phyloP scores from a whole-genome alignment of 2,888 invertebrate species.

The Sacculina carcini region DNA sequence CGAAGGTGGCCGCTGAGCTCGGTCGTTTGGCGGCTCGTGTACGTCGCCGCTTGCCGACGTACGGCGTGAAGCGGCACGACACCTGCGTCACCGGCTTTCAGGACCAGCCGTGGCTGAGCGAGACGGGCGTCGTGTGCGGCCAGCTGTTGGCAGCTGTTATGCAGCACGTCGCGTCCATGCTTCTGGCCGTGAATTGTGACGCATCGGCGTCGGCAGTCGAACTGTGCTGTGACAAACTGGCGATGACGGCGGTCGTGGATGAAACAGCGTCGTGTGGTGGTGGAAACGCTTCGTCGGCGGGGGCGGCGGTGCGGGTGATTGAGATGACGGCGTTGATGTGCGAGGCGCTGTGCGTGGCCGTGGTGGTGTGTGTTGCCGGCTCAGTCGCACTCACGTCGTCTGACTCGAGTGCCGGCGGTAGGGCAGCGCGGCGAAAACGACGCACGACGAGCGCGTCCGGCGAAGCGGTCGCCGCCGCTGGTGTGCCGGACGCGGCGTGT shows the following conservation, averaged over 20 bases:
- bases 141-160: slow-evolving; percentile 14
- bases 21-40: too few relatives aligned
- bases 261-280: too few relatives aligned
- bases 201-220: too few relatives aligned
- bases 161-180: too few relatives aligned
- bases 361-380: slow-evolving; percentile 29
- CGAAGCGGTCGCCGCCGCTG: too few relatives aligned
- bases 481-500: not conserved
- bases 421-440: slow-evolving; percentile 15
- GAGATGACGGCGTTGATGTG: slow-evolving; percentile 21
- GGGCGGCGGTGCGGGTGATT: slow-evolving; percentile 24
- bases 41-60: too few relatives aligned
- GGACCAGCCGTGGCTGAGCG: not conserved
- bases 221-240: too few relatives aligned
- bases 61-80: slow-evolving; percentile 1
- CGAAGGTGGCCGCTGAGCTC: too few relatives aligned
- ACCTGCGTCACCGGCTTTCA: slow-evolving; percentile 2
- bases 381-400: too few relatives aligned
- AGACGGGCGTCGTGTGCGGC: slow-evolving; percentile 4
- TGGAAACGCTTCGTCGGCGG: too few relatives aligned
- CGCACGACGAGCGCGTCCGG: not conserved
- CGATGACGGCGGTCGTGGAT: too few relatives aligned
- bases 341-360: slow-evolving; percentile 31
- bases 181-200: too few relatives aligned
- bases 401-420: not conserved